Percentiles rank a stretch among this genome's conserved stretches.
Evolutionary conservation across 2,888 invertebrate species (phyloP).

Genomic region (Leptinotarsa peninsularis): DNA sequence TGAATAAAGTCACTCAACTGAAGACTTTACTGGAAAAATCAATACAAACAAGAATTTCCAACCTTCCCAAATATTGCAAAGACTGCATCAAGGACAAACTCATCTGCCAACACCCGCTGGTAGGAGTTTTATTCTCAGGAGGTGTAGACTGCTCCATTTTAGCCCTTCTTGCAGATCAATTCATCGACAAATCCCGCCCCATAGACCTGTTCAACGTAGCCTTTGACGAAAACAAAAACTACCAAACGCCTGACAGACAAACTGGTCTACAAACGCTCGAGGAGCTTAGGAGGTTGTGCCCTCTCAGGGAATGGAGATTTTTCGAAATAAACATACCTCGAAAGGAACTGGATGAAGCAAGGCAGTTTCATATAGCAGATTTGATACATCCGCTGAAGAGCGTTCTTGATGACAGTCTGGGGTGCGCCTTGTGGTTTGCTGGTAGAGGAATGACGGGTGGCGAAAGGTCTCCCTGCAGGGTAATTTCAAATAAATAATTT

Average conservation of each 20-base stretch:
- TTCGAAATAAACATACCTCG: slow-evolving; percentile 81
- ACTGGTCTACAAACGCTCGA: slow-evolving; percentile 79
- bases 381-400: slow-evolving; percentile 88
- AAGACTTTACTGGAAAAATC: slow-evolving; percentile 71
- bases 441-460: slow-evolving; percentile 71
- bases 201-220: slow-evolving; percentile 97
- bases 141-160: slow-evolving; percentile 96
- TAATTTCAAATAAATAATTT: slow-evolving; percentile 56
- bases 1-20: slow-evolving; percentile 67
- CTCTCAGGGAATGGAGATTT: slow-evolving; percentile 84
- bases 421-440: slow-evolving; percentile 98
- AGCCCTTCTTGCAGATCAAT: slow-evolving; percentile 82
- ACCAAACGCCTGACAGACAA: slow-evolving; percentile 85
- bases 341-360: slow-evolving; percentile 72
- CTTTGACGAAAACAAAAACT: slow-evolving; percentile 74
- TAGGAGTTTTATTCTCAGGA: slow-evolving; percentile 88
- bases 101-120: slow-evolving; percentile 63
- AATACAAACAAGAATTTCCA: slow-evolving; percentile 71
- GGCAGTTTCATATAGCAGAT: slow-evolving; percentile 75
- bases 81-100: slow-evolving; percentile 67
- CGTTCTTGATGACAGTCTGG: slow-evolving; percentile 95
- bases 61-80: slow-evolving; percentile 74
- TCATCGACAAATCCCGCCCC: slow-evolving; percentile 72
- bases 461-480: slow-evolving; percentile 69
- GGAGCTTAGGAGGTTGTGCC: slow-evolving; percentile 78